Percentiles rank a stretch among this genome's conserved stretches.
Conservation (phyloP, 2,888 invertebrate species). For the Agrenia bidenticulata region DNA sequence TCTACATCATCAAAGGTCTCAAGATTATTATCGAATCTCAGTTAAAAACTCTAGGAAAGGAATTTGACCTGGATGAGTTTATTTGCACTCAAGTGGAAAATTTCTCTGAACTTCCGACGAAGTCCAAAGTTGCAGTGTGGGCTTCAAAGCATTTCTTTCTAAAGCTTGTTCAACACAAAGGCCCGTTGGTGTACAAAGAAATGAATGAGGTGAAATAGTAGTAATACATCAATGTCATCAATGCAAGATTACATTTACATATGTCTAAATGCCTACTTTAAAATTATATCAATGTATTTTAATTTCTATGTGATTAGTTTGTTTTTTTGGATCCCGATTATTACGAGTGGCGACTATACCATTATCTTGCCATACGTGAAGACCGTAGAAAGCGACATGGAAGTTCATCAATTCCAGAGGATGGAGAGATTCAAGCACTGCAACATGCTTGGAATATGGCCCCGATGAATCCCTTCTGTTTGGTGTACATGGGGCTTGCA, state of each 20-base stretch:
- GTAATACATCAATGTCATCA: no score
- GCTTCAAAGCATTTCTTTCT: conserved; percentile 31
- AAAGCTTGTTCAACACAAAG: conserved; percentile 3
- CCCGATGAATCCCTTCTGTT: conserved; percentile 28
- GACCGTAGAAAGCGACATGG: conserved; percentile 6
- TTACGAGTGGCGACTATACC: conserved; percentile 27
- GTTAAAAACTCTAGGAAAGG: neutral
- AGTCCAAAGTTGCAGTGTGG: conserved; percentile 21
- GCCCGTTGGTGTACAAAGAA: conserved; percentile 7
- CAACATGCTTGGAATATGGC: conserved; percentile 20
- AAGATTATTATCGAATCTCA: conserved; percentile 22
- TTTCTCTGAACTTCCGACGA: conserved; percentile 10
- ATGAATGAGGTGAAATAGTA: conserved; percentile 11
- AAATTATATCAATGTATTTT: no score
- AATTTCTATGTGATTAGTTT: no score
- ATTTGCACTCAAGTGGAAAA: conserved; percentile 13
- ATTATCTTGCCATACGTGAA: conserved; percentile 11
- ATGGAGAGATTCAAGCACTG: conserved; percentile 23
- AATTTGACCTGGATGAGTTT: conserved; percentile 14
- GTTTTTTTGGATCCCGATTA: conserved; percentile 26
- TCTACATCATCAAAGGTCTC: conserved; percentile 28
- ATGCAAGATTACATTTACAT: no score
- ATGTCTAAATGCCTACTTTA: no score
- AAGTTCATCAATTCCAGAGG: neutral
- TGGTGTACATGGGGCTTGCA: conserved; percentile 19